phyloP scores from a whole-genome alignment of 2,888 invertebrate genomes.

The Oxyscelio sp. region DNA sequence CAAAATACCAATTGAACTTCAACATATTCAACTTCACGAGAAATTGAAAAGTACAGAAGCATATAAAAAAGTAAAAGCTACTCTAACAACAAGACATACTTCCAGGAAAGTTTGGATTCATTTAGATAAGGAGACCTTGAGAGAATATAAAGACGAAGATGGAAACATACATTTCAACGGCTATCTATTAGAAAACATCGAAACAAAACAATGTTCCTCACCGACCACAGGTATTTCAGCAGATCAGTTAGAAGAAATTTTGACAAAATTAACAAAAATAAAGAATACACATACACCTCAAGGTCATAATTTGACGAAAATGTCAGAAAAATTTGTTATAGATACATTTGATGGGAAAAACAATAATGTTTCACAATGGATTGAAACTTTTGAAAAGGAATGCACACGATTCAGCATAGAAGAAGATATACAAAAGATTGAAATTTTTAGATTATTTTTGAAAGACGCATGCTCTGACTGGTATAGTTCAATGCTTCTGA shows the following conservation, averaged over 20 bases:
- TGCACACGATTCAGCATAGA: constrained; percentile 68
- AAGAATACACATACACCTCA: constrained; percentile 31
- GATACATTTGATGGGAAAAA: constrained; percentile 76
- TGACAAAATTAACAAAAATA: constrained; percentile 35
- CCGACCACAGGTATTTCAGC: constrained; percentile 24
- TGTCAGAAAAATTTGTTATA: constrained; percentile 66
- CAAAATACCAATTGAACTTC: constrained; percentile 64
- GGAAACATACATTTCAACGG: constrained; percentile 56
- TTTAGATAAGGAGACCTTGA: constrained; percentile 56
- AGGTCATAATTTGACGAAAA: constrained; percentile 55
- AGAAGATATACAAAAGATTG: constrained; percentile 54
- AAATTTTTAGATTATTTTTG: constrained; percentile 52
- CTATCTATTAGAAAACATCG: constrained; percentile 26
- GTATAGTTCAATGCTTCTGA: constrained; percentile 66
- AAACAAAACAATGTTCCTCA: background rate
- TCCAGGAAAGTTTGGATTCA: constrained; percentile 74
- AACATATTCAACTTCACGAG: constrained; percentile 52
- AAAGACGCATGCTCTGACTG: constrained; percentile 62
- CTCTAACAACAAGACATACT: constrained; percentile 73
- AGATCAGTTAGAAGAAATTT: constrained; percentile 43
- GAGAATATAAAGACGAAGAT: constrained; percentile 65
- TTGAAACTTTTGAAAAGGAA: constrained; percentile 74
- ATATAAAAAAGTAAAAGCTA: constrained; percentile 67
- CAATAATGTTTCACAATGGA: constrained; percentile 74
- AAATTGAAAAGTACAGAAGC: constrained; percentile 30